phyloP scores from a whole-genome alignment of 1,140 invertebrate genomes.

The Plectrocnemia conspersa region DNA sequence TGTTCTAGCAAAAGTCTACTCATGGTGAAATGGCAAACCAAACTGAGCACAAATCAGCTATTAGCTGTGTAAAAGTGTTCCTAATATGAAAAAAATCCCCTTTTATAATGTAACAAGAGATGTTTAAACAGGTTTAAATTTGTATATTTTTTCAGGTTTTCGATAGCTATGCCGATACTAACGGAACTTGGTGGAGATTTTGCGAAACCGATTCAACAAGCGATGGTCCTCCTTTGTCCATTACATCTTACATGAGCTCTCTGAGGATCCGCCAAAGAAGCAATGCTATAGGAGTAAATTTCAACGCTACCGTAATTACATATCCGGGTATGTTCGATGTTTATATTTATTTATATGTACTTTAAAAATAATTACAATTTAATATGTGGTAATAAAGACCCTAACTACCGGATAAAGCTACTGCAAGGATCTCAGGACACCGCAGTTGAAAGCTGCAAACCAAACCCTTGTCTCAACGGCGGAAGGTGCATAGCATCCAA shows the following conservation, averaged over 20 bases:
- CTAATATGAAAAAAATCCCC: too few species aligned
- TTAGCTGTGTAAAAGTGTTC: too few species aligned
- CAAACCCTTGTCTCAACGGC: constrained; percentile 64
- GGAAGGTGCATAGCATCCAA: constrained; percentile 57
- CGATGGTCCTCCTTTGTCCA: constrained; percentile 50
- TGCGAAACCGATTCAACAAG: constrained; percentile 48
- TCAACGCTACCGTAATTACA: constrained; percentile 50
- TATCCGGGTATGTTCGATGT: constrained; percentile 21
- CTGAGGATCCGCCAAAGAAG: constrained; percentile 53
- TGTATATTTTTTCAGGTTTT: constrained; percentile 42
- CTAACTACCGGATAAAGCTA: constrained; percentile 57
- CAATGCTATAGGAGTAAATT: constrained; percentile 42
- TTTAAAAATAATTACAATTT: constrained; percentile 3
- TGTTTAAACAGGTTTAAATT: too few species aligned
- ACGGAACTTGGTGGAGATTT: constrained; percentile 61
- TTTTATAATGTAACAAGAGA: too few species aligned
- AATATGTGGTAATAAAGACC: constrained; percentile 45
- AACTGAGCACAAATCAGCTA: too few species aligned
- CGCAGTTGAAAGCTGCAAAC: constrained; percentile 59
- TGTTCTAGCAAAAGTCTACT: too few species aligned
- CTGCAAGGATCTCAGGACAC: constrained; percentile 51
- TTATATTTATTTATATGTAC: not conserved
- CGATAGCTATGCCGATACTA: constrained; percentile 62
- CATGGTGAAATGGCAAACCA: too few species aligned
- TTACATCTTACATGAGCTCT: constrained; percentile 60